Evolutionary conservation across 2,113 vertebrate genomes (phyloP).

Genomic region (Etheostoma cragini): DNA sequence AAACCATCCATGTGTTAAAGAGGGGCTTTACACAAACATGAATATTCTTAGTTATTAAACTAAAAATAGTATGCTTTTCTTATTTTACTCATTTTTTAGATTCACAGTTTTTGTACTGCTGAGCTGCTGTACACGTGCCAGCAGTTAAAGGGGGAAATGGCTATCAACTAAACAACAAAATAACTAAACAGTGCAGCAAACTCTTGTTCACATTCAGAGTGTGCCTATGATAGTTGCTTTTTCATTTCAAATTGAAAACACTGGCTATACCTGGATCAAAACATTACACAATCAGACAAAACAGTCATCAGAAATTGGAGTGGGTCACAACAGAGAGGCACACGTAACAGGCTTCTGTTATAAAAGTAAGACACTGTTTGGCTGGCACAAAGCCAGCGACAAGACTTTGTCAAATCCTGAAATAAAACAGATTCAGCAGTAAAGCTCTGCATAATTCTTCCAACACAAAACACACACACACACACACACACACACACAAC

Average conservation of each 20-base stretch:
- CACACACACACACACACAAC: conserved; percentile 7
- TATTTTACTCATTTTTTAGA: no score
- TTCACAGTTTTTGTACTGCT: no score
- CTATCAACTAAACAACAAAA: background rate
- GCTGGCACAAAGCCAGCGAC: conserved; percentile 5
- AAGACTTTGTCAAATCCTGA: background rate
- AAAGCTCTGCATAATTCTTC: conserved; percentile 5
- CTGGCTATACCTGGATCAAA: background rate
- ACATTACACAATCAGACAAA: background rate
- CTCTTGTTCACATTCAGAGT: background rate
- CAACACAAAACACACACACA: conserved; percentile 28
- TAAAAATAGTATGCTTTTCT: background rate
- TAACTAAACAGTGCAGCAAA: background rate
- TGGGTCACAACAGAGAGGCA: background rate
- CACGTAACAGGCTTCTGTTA: conserved; percentile 6
- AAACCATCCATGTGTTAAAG: background rate
- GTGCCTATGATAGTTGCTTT: background rate
- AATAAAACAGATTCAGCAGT: conserved; percentile 17
- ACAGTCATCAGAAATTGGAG: background rate
- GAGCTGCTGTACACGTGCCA: background rate
- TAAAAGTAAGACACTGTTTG: background rate
- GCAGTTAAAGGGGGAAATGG: background rate
- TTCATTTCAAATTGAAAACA: background rate
- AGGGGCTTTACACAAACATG: background rate
- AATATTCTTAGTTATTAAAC: background rate